Evolutionary conservation across 2,888 invertebrate species (phyloP).

Genomic region (Eristalis intricaria): DNA sequence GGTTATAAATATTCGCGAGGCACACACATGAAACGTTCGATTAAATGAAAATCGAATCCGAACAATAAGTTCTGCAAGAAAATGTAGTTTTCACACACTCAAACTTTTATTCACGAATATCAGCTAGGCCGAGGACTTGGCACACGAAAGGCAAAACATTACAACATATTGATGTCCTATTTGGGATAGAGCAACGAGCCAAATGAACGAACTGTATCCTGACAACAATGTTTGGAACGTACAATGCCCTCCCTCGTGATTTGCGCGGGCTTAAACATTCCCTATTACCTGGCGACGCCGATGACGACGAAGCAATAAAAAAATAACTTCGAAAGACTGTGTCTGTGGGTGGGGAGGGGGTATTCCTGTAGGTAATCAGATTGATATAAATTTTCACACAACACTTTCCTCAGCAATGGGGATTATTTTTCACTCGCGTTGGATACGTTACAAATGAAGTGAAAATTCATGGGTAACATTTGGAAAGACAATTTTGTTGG

Average conservation of each 20-base stretch:
- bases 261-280: slow-evolving; percentile 38
- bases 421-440: too few relatives aligned
- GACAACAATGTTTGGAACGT: slow-evolving; percentile 65
- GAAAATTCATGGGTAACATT: too few relatives aligned
- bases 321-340: slow-evolving; percentile 42
- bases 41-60: neutral
- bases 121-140: neutral
- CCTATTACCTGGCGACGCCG: slow-evolving; percentile 20
- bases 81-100: slow-evolving; percentile 59
- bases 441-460: too few relatives aligned
- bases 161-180: slow-evolving; percentile 51
- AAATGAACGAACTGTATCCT: slow-evolving; percentile 44
- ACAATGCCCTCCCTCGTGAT: slow-evolving; percentile 69
- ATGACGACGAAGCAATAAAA: slow-evolving; percentile 46
- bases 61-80: slow-evolving; percentile 37
- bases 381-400: neutral
- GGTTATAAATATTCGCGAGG: slow-evolving; percentile 46
- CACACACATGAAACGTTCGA: neutral
- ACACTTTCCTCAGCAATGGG: too few relatives aligned
- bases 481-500: too few relatives aligned
- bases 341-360: slow-evolving; percentile 21
- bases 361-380: slow-evolving; percentile 36
- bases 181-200: slow-evolving; percentile 33
- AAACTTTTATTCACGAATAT: slow-evolving; percentile 16
- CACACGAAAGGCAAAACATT: neutral